These are phyloP conservation scores for Tenualosa ilisha DNA, from an alignment of 2,797 vertebrate species.

Conservation along the genomic window DNA sequence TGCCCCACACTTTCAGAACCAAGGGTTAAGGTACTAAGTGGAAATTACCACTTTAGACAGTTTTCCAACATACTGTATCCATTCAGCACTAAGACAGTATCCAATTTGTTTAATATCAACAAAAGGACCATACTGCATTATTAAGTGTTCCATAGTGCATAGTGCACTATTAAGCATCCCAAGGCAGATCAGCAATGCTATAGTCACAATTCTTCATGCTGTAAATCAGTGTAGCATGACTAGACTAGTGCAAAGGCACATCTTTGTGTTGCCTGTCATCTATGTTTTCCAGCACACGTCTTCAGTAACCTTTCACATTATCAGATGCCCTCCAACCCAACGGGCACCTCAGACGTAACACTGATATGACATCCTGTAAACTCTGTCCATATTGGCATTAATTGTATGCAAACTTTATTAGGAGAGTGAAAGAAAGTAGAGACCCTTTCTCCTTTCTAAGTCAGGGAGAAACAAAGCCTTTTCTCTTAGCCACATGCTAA, in stretches of 20 bases:
- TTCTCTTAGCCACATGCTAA: constrained; percentile 13
- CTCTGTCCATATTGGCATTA: constrained; percentile 1
- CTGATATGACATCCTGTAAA: not conserved
- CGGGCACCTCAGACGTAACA: not conserved
- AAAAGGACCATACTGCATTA: no score
- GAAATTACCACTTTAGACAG: no score
- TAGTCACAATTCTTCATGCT: no score
- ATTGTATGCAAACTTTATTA: constrained; percentile 23
- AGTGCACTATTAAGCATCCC: no score
- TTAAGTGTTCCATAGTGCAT: no score
- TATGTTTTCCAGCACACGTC: not conserved
- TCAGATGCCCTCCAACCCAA: not conserved
- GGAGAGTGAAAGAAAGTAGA: not conserved
- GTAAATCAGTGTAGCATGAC: not conserved
- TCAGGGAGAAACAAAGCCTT: not conserved
- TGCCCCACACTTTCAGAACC: no score
- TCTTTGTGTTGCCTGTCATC: no score
- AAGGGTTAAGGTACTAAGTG: no score
- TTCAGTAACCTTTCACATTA: constrained; percentile 2
- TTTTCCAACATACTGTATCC: no score
- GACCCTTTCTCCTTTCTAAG: not conserved
- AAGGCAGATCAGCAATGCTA: no score
- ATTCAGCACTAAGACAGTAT: no score
- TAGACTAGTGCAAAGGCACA: not conserved
- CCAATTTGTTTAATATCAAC: no score